Conservation (phyloP, 2,888 invertebrate species). For the Diarsia rubi region DNA sequence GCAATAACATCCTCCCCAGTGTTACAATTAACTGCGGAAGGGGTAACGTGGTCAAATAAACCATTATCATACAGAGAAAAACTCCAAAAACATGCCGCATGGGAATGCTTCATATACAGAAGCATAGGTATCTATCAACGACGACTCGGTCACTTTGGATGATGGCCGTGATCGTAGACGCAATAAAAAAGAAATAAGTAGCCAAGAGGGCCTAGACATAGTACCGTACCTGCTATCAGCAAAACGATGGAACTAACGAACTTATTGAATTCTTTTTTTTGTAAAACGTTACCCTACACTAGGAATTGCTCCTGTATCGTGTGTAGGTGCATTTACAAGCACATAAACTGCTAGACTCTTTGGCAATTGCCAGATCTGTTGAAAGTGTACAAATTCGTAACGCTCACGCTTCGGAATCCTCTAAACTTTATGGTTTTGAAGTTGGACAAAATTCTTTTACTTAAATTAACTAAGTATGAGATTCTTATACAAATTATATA, state of each 20-base stretch:
- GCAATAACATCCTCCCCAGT: conserved; percentile 25
- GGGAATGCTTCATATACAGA: background rate
- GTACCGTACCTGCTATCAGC: background rate
- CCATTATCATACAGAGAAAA: background rate
- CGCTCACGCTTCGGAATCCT: background rate
- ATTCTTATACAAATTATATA: background rate
- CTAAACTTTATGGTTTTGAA: background rate
- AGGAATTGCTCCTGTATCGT: background rate
- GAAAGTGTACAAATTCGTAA: background rate
- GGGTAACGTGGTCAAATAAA: conserved; percentile 23
- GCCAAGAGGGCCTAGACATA: background rate
- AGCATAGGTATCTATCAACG: background rate
- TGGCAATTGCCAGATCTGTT: background rate
- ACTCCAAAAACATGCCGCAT: background rate
- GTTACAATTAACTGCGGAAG: conserved; percentile 14
- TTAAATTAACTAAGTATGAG: background rate
- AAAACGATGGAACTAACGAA: background rate
- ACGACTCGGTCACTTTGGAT: background rate
- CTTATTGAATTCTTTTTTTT: background rate
- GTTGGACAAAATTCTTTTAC: background rate
- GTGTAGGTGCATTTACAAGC: background rate
- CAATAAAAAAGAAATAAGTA: background rate
- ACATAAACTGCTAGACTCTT: background rate
- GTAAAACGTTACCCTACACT: background rate
- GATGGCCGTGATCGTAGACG: background rate